A percentile compares a stretch with the other conserved stretches of the same genome.
phyloP scores from a whole-genome alignment of 2,797 vertebrate species.

The Pangasius djambal region DNA sequence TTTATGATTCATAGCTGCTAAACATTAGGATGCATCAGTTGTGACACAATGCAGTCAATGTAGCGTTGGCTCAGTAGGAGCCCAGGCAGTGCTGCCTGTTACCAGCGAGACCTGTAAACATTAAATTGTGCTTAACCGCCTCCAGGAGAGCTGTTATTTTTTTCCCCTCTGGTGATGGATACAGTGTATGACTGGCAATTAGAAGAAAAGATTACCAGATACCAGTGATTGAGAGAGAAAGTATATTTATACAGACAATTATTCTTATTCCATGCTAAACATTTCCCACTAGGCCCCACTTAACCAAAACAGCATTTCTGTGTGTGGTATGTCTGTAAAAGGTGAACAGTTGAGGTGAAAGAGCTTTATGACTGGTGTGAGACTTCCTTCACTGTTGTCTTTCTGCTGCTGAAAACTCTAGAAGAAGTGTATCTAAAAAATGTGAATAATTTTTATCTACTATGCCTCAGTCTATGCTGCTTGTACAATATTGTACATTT shows the following conservation, averaged over 20 bases:
- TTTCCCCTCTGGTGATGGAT: slow-evolving; percentile 31
- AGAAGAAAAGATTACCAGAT: slow-evolving; percentile 9
- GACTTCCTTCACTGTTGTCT: background rate
- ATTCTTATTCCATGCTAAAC: background rate
- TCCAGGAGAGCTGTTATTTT: slow-evolving; percentile 24
- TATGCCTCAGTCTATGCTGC: background rate
- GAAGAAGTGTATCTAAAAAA: background rate
- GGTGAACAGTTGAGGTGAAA: background rate
- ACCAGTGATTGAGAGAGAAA: slow-evolving; percentile 6
- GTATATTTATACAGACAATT: background rate
- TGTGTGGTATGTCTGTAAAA: background rate
- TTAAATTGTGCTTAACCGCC: slow-evolving; percentile 38
- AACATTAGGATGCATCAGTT: slow-evolving; percentile 11
- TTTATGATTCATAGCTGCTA: slow-evolving; percentile 26
- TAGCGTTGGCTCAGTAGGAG: slow-evolving; percentile 20
- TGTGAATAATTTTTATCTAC: background rate
- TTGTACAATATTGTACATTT: too few species aligned
- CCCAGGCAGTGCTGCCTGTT: slow-evolving; percentile 10
- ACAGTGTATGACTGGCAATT: slow-evolving; percentile 29
- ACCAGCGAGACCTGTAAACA: slow-evolving; percentile 1
- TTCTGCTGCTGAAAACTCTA: background rate
- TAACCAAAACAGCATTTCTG: background rate
- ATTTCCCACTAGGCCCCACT: background rate
- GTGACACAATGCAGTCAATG: slow-evolving; percentile 17
- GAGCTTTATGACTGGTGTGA: background rate